Conservation (phyloP, 2,797 vertebrate species). For the Spinus pinus region DNA sequence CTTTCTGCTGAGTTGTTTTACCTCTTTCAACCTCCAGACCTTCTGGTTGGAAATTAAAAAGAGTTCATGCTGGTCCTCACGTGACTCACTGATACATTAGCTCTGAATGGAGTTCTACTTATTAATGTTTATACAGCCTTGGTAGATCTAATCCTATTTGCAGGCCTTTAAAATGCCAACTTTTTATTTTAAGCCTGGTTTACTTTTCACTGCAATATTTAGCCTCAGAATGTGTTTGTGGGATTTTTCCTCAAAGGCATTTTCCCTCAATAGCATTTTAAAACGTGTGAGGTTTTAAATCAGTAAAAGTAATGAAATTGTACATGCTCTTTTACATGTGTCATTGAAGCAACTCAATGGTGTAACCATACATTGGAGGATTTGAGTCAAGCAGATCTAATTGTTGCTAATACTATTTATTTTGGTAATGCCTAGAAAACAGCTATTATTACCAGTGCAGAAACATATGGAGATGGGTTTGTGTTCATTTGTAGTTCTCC, state of each 20-base stretch:
- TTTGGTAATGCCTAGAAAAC: background rate
- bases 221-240: background rate
- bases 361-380: background rate
- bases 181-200: conserved; percentile 10
- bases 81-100: background rate
- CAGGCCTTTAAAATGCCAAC: conserved; percentile 2
- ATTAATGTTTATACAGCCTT: background rate
- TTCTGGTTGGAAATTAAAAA: background rate
- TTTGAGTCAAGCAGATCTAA: background rate
- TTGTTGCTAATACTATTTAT: background rate
- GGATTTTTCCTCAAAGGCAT: background rate
- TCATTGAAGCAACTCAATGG: background rate
- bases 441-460: background rate
- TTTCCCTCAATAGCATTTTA: background rate
- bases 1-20: background rate
- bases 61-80: background rate
- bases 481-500: background rate
- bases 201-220: background rate
- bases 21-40: background rate
- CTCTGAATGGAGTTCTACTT: background rate
- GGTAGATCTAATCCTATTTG: background rate
- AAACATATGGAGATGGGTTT: background rate
- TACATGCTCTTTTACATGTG: background rate
- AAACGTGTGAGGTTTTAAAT: background rate
- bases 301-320: background rate